phyloP scores from a whole-genome alignment of 2,888 invertebrate species.

The Macropis europaea region DNA sequence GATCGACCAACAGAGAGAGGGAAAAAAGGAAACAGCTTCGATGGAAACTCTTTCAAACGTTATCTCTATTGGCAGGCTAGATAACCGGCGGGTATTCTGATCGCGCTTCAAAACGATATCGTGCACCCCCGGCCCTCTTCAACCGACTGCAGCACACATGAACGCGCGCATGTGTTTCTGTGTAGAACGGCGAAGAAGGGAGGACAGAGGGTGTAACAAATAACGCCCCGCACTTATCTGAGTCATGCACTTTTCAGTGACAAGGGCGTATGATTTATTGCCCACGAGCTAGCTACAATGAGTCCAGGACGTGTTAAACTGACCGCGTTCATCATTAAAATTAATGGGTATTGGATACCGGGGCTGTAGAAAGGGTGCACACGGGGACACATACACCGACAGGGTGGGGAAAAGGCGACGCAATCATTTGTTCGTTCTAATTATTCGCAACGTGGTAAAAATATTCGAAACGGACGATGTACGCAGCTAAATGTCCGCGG shows the following conservation, averaged over 20 bases:
- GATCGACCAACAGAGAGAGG: not conserved
- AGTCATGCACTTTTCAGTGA: constrained; percentile 65
- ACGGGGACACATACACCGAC: constrained; percentile 22
- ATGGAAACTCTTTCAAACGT: constrained; percentile 13
- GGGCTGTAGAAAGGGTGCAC: constrained; percentile 23
- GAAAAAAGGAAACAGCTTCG: not conserved
- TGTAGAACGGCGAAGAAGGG: constrained; percentile 17
- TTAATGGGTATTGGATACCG: constrained; percentile 75
- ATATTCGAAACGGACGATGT: no score
- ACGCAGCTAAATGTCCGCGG: no score
- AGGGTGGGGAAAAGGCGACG: constrained; percentile 18
- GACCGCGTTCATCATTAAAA: constrained; percentile 74
- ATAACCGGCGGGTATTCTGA: constrained; percentile 38
- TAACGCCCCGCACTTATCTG: constrained; percentile 62
- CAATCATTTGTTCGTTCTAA: constrained; percentile 20
- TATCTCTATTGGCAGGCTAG: constrained; percentile 24
- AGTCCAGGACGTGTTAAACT: constrained; percentile 70
- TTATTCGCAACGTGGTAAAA: constrained; percentile 14
- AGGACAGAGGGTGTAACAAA: constrained; percentile 47
- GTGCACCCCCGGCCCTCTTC: no score
- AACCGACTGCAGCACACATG: constrained; percentile 34
- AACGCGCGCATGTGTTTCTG: not conserved
- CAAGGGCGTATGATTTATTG: constrained; percentile 66
- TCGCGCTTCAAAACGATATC: constrained; percentile 53
- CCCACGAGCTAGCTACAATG: constrained; percentile 59